Conservation (phyloP, 2,797 vertebrate genomes). For the Hypotaenidia philippensis region DNA sequence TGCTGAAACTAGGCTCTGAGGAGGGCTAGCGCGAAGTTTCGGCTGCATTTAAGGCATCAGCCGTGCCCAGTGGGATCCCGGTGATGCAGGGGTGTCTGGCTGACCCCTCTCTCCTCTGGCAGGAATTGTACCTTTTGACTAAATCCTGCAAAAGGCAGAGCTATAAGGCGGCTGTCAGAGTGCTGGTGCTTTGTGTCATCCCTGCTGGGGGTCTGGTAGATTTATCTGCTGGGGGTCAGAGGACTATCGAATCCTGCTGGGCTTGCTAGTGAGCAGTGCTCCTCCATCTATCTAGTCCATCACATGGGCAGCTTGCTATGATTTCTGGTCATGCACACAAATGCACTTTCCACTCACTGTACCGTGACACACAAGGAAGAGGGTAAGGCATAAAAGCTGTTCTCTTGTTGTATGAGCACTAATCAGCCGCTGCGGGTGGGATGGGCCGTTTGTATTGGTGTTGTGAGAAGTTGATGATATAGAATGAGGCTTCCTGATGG, state of each 20-base stretch:
- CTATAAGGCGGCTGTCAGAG: not conserved
- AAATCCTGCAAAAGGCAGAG: not conserved
- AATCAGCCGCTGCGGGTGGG: not conserved
- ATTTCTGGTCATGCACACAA: not conserved
- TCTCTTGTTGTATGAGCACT: not conserved
- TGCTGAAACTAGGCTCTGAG: not conserved
- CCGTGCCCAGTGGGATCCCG: not conserved
- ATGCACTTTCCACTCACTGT: not conserved
- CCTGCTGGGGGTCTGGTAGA: not conserved
- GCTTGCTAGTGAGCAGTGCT: not conserved
- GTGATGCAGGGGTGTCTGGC: rapidly evolving
- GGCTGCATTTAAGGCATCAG: not conserved
- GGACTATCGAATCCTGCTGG: not conserved
- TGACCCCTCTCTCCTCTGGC: not conserved
- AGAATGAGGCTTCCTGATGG: not conserved
- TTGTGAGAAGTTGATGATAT: not conserved
- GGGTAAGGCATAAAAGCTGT: not conserved
- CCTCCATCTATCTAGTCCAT: not conserved
- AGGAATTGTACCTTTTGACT: not conserved
- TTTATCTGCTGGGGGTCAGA: not conserved
- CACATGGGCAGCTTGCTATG: not conserved
- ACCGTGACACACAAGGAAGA: rapidly evolving
- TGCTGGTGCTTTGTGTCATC: not conserved
- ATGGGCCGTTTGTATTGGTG: not conserved
- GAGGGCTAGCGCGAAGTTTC: rapidly evolving